phyloP scores from a whole-genome alignment of 2,888 invertebrate species.

The Molanna angustata region DNA sequence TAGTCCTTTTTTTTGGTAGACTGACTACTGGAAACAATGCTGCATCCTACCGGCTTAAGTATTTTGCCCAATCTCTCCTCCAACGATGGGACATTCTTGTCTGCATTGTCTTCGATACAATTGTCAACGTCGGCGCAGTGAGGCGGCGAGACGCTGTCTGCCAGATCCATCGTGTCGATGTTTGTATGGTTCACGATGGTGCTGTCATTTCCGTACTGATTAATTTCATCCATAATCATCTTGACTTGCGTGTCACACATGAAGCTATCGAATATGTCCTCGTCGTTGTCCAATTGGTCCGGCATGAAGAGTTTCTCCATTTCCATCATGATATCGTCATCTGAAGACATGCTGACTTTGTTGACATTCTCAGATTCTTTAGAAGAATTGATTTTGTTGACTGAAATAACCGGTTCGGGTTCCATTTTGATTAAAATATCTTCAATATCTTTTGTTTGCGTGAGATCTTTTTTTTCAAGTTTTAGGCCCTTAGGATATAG shows the following conservation, averaged over 20 bases:
- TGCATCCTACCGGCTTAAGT: slow-evolving; percentile 25
- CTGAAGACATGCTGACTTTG: slow-evolving; percentile 38
- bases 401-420: background rate
- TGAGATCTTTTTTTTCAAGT: no score
- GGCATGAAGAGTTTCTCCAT: slow-evolving; percentile 49
- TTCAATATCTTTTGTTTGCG: background rate
- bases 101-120: slow-evolving; percentile 31
- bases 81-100: slow-evolving; percentile 37
- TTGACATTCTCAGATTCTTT: slow-evolving; percentile 29
- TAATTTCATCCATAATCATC: slow-evolving; percentile 26
- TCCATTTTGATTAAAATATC: background rate
- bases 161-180: background rate
- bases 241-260: slow-evolving; percentile 32
- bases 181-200: background rate
- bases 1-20: slow-evolving; percentile 32
- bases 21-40: slow-evolving; percentile 15
- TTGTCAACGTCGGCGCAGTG: slow-evolving; percentile 10
- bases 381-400: background rate
- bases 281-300: slow-evolving; percentile 42
- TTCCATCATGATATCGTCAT: slow-evolving; percentile 45
- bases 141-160: slow-evolving; percentile 6
- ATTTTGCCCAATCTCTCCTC: slow-evolving; percentile 45
- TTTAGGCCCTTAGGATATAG: no score
- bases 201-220: slow-evolving; percentile 11
- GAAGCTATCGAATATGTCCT: slow-evolving; percentile 47